phyloP scores from a whole-genome alignment of 1,140 invertebrate species.

The Brachystomella parvula region DNA sequence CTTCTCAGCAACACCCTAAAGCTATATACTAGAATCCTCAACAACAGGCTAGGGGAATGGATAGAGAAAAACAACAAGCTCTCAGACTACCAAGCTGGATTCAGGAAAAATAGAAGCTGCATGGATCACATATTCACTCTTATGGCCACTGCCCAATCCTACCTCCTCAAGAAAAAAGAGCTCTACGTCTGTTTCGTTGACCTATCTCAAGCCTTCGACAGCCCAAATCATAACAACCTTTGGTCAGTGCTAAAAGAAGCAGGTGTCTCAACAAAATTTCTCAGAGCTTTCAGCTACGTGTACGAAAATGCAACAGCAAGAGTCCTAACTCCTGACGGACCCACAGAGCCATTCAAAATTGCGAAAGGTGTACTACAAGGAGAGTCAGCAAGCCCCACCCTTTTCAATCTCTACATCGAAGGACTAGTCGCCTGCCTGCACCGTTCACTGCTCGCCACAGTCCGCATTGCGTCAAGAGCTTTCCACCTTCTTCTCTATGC shows the following conservation, averaged over 20 bases:
- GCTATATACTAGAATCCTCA: conserved; percentile 36
- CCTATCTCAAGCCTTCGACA: neutral
- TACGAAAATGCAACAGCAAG: neutral
- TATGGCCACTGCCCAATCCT: too few species aligned
- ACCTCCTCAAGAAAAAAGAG: neutral
- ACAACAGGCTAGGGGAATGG: conserved; percentile 31
- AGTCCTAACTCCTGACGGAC: neutral
- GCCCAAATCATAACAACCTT: neutral
- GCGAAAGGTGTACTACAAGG: neutral
- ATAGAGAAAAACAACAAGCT: conserved; percentile 7
- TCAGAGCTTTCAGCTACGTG: neutral
- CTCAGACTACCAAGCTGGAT: too few species aligned
- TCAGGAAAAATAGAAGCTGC: too few species aligned
- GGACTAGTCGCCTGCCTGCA: neutral
- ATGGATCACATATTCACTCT: too few species aligned
- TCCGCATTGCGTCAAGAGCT: neutral
- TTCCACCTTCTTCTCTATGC: neutral
- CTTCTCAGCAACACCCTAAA: conserved; percentile 34
- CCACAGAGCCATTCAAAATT: neutral
- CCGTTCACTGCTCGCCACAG: neutral
- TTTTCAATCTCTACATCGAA: neutral
- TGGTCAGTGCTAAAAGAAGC: neutral
- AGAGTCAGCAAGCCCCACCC: neutral
- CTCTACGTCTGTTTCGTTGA: neutral
- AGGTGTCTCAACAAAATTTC: neutral